Base-by-base conservation (phyloP, 1,140 invertebrate species). In the Drosophila trapezifrons region DNA sequence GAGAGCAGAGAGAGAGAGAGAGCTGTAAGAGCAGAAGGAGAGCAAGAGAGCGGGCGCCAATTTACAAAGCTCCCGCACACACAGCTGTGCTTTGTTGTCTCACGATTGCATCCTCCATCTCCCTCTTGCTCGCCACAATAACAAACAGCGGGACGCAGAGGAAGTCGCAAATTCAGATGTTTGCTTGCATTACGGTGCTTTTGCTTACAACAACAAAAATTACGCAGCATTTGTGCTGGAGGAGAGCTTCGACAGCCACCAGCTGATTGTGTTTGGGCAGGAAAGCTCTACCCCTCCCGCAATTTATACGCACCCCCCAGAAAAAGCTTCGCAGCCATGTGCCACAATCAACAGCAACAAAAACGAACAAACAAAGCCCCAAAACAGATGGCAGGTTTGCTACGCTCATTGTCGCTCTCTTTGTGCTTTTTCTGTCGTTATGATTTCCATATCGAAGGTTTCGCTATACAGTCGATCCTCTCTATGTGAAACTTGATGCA, bases 31-130 rank as follows among this genome's bases (percentile, higher is more conserved):
- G 22, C 7, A 15, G 18, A 32, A 20, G 58, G 51, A 56, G 56
- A 25, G 15, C 60, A 2, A 42, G 35, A 49, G 43, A 69, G 65
- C 37, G 17, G 12, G 56, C 45, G 42, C 47, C n/a, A 56, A 59
- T 40, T 80, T 71, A 27, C 22, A 46, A 72, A 76, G 72, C 79
- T 75, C 75, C 58, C 40, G 42, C 54, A 20, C 63, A 79, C 76
- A 65, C 80, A 83, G 80, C 76, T 84, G 80, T 79, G 80, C 71
- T 76, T 76, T 72, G 80, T 83, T 80, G 64, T 80, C 60, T 58
- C 52, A 27, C 52, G 8, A 43, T 27, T 63, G 18, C 27, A 25
- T n/a, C 15, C 15, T 25, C 55, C 27, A 13, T 15, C 2, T 42
- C 51, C 22, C 18, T 12, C 15, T 5, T 5, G n/a, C 17, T 58